Evolutionary conservation across 2,113 vertebrate species (phyloP), one percentile per base, ranked within the genome.

Genomic region (Hyla sarda): DNA sequence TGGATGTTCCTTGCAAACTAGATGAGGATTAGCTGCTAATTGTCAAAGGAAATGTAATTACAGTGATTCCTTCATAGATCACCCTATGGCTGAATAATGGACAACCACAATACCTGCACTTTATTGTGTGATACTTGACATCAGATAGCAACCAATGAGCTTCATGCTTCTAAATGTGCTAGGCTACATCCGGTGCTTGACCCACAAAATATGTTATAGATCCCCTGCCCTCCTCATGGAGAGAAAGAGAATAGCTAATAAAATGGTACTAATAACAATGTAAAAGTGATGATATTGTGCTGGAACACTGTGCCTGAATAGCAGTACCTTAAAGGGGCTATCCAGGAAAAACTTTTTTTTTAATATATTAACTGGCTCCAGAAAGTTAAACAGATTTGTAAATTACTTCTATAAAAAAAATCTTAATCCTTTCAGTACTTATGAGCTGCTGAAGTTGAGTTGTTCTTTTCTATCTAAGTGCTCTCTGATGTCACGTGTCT

Each of bases 21-120:
- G 69, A 87, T 87, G 85, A 84, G 54, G 58, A 65, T 65, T 84
- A 48, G 85, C 37, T 74, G 67, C 52, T 87, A 72, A 80, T 82
- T 87, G 78, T 87, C 48, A 58, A 84, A 60, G 50, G 65, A 60
- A 74, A 58, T 73, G 78, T 62, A 81, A 81, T 65, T 62, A 47
- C n/a, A 2, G 37, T 14, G 2, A 81, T 65, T 62, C 25, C 6
- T 62, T 71, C 9, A 71, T 0, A 41, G 67, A 41, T 71, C 34
- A 23, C 67, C 65, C 32, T 37, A 37, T 41, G 67, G 34, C 67
- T 71, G 65, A 69, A 34, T 17, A 32, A 32, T 32, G 30, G 32
- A 37, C 32, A 21, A 69, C 5, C 34, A 41, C 34, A 37, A 37
- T 23, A 71, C 34, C 9, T 71, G 32, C 34, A 41, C 67, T 41